These are phyloP conservation scores for Ictidomys tridecemlineatus DNA, from an alignment of 2,113 vertebrate species.

Conservation along the genomic window DNA sequence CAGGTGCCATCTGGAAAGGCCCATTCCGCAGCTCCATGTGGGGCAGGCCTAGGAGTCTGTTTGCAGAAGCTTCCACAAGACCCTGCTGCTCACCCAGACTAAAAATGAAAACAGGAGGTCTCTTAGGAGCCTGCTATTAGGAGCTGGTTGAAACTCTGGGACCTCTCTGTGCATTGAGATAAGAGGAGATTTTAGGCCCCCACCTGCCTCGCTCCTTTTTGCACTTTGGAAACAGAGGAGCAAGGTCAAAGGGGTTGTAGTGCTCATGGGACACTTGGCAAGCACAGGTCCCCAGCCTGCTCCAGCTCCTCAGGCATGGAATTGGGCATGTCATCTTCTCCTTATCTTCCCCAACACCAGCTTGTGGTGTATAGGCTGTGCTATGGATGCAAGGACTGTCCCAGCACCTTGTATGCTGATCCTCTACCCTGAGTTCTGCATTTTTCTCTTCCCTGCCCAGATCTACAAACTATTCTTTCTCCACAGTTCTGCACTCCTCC, in stretches of 20 bases:
- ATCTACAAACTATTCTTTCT: not conserved
- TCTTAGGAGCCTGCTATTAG: not conserved
- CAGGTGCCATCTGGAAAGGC: not conserved
- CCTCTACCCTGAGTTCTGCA: accelerated
- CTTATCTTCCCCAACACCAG: accelerated
- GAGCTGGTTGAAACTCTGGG: not conserved
- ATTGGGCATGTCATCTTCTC: accelerated
- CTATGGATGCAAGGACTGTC: not conserved
- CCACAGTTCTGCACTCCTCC: not conserved
- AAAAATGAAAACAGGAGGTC: not conserved
- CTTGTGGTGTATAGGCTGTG: not conserved
- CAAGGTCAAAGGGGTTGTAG: not conserved
- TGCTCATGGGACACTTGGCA: not conserved
- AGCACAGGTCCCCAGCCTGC: not conserved
- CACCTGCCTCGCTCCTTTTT: not conserved
- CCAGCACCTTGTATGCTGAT: not conserved
- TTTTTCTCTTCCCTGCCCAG: not conserved
- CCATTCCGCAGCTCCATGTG: not conserved
- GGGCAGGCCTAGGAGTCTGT: not conserved
- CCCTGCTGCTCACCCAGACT: not conserved
- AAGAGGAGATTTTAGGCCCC: not conserved
- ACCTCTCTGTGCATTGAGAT: not conserved
- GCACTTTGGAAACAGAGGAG: not conserved
- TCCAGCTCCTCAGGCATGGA: not conserved
- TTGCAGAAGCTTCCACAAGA: not conserved